phyloP scores from a whole-genome alignment of 2,888 invertebrate genomes.

The Operophtera brumata region DNA sequence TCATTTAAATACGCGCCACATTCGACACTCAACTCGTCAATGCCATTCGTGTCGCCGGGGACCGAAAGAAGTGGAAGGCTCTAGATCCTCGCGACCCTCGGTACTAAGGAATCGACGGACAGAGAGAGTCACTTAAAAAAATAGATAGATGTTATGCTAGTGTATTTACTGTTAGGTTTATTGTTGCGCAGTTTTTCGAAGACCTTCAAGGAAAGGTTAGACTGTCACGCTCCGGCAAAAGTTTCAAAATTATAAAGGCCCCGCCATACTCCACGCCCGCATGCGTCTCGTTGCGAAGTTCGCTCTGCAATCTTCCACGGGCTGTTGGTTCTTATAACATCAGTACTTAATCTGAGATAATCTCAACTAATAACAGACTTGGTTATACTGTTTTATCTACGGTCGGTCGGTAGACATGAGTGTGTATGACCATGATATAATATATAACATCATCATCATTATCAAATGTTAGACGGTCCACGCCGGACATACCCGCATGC shows the following conservation, averaged over 20 bases:
- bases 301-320: conserved; percentile 45
- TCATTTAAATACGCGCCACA: too few relatives aligned
- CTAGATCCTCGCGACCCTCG: too few relatives aligned
- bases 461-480: too few relatives aligned
- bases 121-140: too few relatives aligned
- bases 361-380: conserved; percentile 10
- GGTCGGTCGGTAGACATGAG: conserved; percentile 3
- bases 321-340: conserved; percentile 40
- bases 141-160: too few relatives aligned
- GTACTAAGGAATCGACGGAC: too few relatives aligned
- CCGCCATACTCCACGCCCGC: conserved; percentile 42
- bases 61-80: too few relatives aligned
- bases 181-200: background rate
- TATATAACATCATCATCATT: too few relatives aligned
- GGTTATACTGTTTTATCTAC: conserved; percentile 8
- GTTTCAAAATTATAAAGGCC: conserved; percentile 33
- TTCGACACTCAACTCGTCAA: too few relatives aligned
- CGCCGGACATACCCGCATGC: too few relatives aligned
- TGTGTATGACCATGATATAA: background rate
- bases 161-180: too few relatives aligned
- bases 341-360: conserved; percentile 26
- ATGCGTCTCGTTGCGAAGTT: conserved; percentile 35
- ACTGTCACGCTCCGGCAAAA: conserved; percentile 20
- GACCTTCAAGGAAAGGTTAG: conserved; percentile 6
- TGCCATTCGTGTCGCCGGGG: too few relatives aligned